Percentiles rank a stretch among this genome's conserved stretches.
Conservation (phyloP, 64 coral and sea anemone species). For the Pachyseris speciosa region DNA sequence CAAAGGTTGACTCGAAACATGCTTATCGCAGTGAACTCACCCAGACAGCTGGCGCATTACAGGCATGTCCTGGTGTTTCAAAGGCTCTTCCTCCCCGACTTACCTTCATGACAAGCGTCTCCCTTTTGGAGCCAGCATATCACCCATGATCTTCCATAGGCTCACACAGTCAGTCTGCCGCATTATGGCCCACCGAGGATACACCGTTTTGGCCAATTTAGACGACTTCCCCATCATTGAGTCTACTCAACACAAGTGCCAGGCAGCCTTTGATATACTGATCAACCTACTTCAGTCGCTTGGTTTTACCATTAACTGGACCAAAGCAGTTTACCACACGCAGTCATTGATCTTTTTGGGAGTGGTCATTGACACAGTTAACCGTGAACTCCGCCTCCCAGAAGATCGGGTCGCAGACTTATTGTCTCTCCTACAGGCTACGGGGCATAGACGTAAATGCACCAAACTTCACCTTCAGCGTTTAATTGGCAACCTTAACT, state of each 20-base stretch:
- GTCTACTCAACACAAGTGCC: slow-evolving; percentile 31
- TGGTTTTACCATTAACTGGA: slow-evolving; percentile 15
- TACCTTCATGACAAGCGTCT: slow-evolving; percentile 61
- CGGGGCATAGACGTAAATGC: not conserved
- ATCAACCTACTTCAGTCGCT: slow-evolving; percentile 22
- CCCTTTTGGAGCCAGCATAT: slow-evolving; percentile 59
- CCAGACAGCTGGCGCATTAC: slow-evolving; percentile 45
- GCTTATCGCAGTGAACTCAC: slow-evolving; percentile 51
- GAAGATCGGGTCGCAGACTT: slow-evolving; percentile 36
- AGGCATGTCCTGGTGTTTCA: slow-evolving; percentile 42
- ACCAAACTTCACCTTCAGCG: slow-evolving; percentile 50
- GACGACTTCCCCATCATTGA: slow-evolving; percentile 67
- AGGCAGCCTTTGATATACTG: slow-evolving; percentile 35
- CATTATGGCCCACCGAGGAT: slow-evolving; percentile 43
- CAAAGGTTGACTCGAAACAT: slow-evolving; percentile 49
- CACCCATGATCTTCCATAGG: slow-evolving; percentile 55
- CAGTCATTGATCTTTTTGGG: slow-evolving; percentile 58
- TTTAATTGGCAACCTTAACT: slow-evolving; percentile 62
- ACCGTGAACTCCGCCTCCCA: slow-evolving; percentile 9
- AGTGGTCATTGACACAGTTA: slow-evolving; percentile 51
- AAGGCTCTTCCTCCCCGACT: slow-evolving; percentile 11
- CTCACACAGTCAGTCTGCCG: slow-evolving; percentile 65
- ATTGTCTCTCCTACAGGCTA: not conserved
- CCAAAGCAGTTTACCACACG: slow-evolving; percentile 21
- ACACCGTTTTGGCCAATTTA: slow-evolving; percentile 10